Evolutionary conservation across 2,113 vertebrate species (phyloP).

Genomic region (Phylloscopus trochilus): DNA sequence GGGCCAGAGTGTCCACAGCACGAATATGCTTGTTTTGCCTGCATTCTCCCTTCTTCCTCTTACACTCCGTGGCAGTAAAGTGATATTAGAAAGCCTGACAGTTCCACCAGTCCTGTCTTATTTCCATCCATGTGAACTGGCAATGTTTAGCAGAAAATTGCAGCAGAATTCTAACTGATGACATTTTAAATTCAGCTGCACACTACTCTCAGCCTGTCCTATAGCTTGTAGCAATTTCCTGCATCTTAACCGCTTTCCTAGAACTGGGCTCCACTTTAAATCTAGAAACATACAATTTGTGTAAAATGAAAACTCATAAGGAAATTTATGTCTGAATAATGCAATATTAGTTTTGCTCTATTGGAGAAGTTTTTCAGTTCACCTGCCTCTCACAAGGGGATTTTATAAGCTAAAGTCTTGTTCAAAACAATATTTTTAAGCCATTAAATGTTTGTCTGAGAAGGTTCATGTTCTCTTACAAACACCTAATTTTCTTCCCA

Average conservation of each 20-base stretch:
- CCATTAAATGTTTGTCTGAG: neutral
- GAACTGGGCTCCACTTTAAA: neutral
- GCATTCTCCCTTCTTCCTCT: neutral
- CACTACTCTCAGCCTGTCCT: neutral
- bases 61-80: neutral
- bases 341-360: neutral
- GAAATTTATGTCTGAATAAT: slow-evolving; percentile 11
- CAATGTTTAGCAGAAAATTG: neutral
- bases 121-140: neutral
- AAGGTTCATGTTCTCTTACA: neutral
- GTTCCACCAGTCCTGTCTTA: neutral
- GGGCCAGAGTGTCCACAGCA: neutral
- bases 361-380: neutral
- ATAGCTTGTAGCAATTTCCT: neutral
- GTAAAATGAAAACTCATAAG: neutral
- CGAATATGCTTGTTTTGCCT: neutral
- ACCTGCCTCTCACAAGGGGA: neutral
- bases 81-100: neutral
- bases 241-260: neutral
- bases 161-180: neutral
- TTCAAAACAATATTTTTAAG: neutral
- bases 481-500: neutral
- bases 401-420: neutral
- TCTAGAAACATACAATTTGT: neutral
- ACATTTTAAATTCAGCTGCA: neutral